Conservation (phyloP, 2,888 invertebrate genomes). For the Lochmaea capreae region DNA sequence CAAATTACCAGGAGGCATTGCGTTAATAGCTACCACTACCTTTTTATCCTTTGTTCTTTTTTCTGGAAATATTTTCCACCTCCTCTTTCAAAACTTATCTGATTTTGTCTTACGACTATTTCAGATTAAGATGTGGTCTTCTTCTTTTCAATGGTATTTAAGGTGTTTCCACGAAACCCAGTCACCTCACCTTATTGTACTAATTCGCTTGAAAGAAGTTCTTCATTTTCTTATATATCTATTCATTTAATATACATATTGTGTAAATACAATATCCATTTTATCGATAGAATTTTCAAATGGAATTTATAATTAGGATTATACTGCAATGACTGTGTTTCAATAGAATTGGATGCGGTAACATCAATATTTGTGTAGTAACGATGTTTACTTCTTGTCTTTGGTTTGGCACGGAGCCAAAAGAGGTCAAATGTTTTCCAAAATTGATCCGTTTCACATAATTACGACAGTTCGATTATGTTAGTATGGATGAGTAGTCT, state of each 20-base stretch:
- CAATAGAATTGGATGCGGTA: constrained; percentile 5
- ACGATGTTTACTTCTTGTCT: constrained; percentile 25
- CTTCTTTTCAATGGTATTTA: too few relatives aligned
- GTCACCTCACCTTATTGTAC: too few relatives aligned
- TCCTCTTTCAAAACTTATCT: too few relatives aligned
- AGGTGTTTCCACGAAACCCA: too few relatives aligned
- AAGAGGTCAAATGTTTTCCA: constrained; percentile 19
- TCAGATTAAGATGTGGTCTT: too few relatives aligned
- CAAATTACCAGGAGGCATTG: too few relatives aligned
- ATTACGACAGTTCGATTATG: neutral
- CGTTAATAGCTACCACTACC: too few relatives aligned
- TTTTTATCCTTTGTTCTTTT: too few relatives aligned
- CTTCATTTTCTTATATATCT: too few relatives aligned
- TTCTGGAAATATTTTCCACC: too few relatives aligned
- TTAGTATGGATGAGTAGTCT: neutral
- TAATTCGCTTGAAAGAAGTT: too few relatives aligned
- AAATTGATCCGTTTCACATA: constrained; percentile 8
- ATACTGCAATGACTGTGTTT: neutral
- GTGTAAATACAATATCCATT: neutral
- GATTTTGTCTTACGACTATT: too few relatives aligned
- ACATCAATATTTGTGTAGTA: constrained; percentile 19
- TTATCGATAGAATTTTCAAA: neutral
- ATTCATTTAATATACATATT: neutral
- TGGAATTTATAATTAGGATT: neutral
- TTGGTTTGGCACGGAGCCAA: constrained; percentile 24